Evolutionary conservation across 92 coral and sea anemone genomes (phyloP).

Genomic region (Blastomussa wellsi): DNA sequence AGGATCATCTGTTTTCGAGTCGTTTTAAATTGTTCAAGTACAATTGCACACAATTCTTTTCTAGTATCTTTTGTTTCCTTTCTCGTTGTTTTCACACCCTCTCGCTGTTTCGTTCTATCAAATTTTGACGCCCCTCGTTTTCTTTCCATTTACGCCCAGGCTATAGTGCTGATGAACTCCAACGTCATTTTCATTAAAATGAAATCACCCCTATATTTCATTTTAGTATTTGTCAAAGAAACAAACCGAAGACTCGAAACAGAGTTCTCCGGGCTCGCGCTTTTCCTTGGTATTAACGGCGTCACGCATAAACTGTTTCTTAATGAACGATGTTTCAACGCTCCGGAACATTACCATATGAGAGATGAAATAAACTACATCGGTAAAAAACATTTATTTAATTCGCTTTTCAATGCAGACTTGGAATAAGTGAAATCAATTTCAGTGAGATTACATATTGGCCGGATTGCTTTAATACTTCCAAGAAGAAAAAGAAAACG

Average conservation of each 20-base stretch:
- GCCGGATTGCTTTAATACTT: not conserved
- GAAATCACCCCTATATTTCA: not conserved
- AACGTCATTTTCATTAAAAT: not conserved
- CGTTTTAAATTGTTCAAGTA: not conserved
- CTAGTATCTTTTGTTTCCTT: not conserved
- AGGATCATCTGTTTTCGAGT: not conserved
- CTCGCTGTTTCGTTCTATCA: constrained; percentile 25
- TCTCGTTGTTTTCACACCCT: constrained; percentile 17
- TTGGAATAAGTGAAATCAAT: not conserved
- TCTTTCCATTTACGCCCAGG: not conserved
- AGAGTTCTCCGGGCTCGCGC: not conserved
- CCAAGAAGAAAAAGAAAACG: not conserved
- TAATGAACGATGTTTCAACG: not conserved
- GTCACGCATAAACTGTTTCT: too few relatives aligned
- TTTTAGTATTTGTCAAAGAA: not conserved
- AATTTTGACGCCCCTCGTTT: constrained; percentile 8
- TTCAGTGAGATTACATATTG: not conserved
- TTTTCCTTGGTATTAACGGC: too few relatives aligned
- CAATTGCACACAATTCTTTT: not conserved
- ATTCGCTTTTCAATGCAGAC: not conserved
- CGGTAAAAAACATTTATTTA: not conserved
- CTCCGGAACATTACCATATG: too few relatives aligned
- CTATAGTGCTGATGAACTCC: not conserved
- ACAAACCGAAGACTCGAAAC: not conserved
- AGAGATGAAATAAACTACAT: not conserved